phyloP scores from a whole-genome alignment of 2,797 vertebrate genomes.

The Poeciliopsis gracilis region DNA sequence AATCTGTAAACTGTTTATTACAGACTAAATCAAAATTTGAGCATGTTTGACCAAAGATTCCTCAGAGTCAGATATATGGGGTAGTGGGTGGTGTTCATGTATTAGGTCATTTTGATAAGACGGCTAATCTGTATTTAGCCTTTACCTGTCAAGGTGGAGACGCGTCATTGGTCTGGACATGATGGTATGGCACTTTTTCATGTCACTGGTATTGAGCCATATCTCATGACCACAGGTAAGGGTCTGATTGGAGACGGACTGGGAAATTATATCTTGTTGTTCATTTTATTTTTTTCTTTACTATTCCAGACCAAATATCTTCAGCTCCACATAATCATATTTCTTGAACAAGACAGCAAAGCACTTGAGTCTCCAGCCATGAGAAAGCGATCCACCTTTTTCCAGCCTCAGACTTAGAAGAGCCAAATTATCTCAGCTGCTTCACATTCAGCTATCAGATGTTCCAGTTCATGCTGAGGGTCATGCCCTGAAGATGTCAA shows the following conservation, averaged over 20 bases:
- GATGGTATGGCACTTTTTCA: conserved; percentile 44
- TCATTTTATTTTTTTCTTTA: not conserved
- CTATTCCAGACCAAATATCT: not conserved
- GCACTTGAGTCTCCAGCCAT: not conserved
- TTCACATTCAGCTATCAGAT: not conserved
- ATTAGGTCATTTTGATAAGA: conserved; percentile 67
- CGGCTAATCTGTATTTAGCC: conserved; percentile 80
- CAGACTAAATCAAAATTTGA: not conserved
- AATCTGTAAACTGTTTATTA: not conserved
- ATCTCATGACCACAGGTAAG: not conserved
- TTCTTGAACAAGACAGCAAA: not conserved
- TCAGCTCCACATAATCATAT: not conserved
- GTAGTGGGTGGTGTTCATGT: conserved; percentile 47
- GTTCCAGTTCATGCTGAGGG: not conserved
- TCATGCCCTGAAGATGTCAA: not conserved
- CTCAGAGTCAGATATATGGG: conserved; percentile 42
- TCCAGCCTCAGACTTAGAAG: not conserved
- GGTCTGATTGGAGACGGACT: not conserved
- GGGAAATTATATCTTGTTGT: not conserved
- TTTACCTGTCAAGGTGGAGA: conserved; percentile 71
- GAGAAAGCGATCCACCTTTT: not conserved
- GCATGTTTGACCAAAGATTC: not conserved
- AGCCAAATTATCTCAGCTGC: not conserved
- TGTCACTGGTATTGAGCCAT: not conserved
- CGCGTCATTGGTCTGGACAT: conserved; percentile 49